Conservation (phyloP, 2,888 invertebrate genomes). For the Ormia ochracea region DNA sequence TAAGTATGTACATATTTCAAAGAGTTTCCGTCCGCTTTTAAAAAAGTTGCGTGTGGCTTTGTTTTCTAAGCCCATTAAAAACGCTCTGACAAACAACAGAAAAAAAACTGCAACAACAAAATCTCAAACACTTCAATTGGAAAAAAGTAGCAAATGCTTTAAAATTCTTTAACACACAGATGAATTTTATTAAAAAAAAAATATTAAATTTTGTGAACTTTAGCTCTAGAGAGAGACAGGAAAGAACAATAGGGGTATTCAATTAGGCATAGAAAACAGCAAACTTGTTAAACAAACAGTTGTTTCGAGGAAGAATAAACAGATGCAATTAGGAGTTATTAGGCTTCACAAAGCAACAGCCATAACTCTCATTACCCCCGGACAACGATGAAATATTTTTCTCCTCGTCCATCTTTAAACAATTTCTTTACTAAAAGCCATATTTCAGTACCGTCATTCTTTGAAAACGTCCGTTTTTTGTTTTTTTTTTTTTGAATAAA, state of each 20-base stretch:
- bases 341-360: no score
- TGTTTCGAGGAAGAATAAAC: not conserved
- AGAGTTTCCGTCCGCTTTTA: conserved; percentile 57
- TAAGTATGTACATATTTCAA: conserved; percentile 24
- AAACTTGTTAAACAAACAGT: not conserved
- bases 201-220: conserved; percentile 38
- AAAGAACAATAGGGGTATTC: not conserved
- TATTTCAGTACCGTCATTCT: no score
- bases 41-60: conserved; percentile 47
- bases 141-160: not conserved
- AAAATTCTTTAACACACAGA: conserved; percentile 12
- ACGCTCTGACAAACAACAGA: conserved; percentile 14
- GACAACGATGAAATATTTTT: no score
- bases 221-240: not conserved
- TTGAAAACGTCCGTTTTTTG: no score
- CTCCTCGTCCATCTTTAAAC: no score
- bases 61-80: conserved; percentile 49
- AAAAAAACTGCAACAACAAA: conserved; percentile 4
- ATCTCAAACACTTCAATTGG: conserved; percentile 1
- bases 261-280: not conserved
- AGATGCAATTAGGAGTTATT: no score
- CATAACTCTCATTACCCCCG: no score
- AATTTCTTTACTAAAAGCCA: no score
- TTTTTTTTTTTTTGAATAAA: no score
- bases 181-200: conserved; percentile 7